phyloP scores from a whole-genome alignment of 2,888 invertebrate genomes.

The Matsumyia berberina region DNA sequence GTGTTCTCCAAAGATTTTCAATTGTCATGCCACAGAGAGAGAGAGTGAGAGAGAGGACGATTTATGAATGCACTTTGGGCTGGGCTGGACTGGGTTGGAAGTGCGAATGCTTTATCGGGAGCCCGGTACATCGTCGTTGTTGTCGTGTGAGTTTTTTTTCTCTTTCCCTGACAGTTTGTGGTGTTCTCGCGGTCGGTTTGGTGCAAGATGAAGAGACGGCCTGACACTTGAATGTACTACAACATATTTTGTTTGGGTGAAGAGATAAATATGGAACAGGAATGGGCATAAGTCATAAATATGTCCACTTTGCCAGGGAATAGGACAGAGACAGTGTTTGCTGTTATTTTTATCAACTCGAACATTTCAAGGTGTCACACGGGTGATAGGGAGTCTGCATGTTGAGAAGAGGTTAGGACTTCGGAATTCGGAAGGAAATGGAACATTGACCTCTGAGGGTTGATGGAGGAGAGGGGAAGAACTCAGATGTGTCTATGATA shows the following conservation, averaged over 20 bases:
- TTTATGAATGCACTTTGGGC: constrained; percentile 75
- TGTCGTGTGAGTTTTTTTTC: constrained; percentile 43
- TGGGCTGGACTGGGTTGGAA: constrained; percentile 36
- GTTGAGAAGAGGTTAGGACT: neutral
- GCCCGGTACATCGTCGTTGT: constrained; percentile 50
- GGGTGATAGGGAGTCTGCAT: neutral
- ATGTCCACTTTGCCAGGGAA: constrained; percentile 65
- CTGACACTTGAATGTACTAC: constrained; percentile 71
- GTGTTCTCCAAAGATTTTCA: constrained; percentile 63
- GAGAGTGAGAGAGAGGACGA: constrained; percentile 39
- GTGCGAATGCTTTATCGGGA: constrained; percentile 69
- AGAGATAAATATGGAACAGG: constrained; percentile 71
- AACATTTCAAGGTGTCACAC: constrained; percentile 55
- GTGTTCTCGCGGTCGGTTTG: constrained; percentile 27
- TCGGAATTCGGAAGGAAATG: too few relatives aligned
- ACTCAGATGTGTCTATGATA: too few relatives aligned
- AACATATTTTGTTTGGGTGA: constrained; percentile 48
- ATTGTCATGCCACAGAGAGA: constrained; percentile 49
- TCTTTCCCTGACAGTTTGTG: constrained; percentile 39
- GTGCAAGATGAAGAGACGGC: constrained; percentile 44
- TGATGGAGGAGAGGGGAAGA: too few relatives aligned
- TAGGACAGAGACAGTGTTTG: constrained; percentile 59
- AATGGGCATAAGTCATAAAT: constrained; percentile 75
- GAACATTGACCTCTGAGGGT: too few relatives aligned
- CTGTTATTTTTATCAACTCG: constrained; percentile 66